A percentile compares a stretch with the other conserved stretches of the same genome.
Evolutionary conservation across 2,888 invertebrate species (phyloP).

Genomic region (Alsophila aescularia): DNA sequence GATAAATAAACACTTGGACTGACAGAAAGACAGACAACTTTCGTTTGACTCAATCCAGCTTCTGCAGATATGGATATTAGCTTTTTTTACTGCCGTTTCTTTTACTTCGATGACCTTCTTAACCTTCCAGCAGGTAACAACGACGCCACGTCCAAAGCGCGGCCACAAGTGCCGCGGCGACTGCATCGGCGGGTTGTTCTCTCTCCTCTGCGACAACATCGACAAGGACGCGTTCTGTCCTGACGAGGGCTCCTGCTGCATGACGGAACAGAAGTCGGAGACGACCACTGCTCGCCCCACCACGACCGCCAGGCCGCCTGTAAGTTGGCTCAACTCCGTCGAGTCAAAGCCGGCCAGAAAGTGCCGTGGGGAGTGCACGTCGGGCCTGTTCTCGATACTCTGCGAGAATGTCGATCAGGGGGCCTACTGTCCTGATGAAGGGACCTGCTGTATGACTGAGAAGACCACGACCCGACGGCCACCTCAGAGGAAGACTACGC

Average conservation of each 20-base stretch:
- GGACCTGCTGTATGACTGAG: conserved; percentile 91
- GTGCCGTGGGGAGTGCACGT: conserved; percentile 90
- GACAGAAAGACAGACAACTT: no score
- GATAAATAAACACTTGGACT: no score
- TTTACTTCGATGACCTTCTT: no score
- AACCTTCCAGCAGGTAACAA: conserved; percentile 62
- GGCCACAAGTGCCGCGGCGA: conserved; percentile 89
- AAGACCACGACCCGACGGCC: conserved; percentile 67
- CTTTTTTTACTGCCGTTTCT: no score
- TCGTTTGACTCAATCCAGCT: no score
- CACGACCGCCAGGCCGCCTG: conserved; percentile 70
- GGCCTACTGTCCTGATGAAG: conserved; percentile 89
- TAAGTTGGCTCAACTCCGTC: conserved; percentile 40
- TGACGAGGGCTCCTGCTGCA: conserved; percentile 91
- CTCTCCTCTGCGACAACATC: conserved; percentile 93
- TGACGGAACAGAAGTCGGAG: conserved; percentile 85
- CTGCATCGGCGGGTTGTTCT: conserved; percentile 92
- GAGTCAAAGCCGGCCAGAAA: conserved; percentile 48
- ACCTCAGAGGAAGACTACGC: conserved; percentile 53
- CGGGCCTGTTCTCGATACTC: conserved; percentile 91
- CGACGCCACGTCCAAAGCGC: conserved; percentile 59
- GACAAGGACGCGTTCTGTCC: conserved; percentile 91
- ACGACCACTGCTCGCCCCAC: conserved; percentile 67
- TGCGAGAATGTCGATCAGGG: conserved; percentile 93
- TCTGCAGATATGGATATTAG: no score